Percentiles rank a stretch among this genome's conserved stretches.
phyloP scores from a whole-genome alignment of 2,888 invertebrate species.

The Mellilla xanthometata region DNA sequence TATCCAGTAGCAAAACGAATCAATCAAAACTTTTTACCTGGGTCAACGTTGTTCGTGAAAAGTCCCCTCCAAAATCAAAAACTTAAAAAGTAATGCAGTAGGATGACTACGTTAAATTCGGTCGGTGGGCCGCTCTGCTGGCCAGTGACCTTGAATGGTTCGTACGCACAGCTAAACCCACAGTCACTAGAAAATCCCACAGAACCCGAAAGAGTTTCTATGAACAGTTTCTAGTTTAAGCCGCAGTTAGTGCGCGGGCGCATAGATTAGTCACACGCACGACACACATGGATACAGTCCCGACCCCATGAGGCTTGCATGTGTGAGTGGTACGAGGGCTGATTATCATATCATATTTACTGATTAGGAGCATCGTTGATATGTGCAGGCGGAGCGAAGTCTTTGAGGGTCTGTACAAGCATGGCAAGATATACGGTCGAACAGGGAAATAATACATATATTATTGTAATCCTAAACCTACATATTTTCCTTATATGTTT shows the following conservation, averaged over 20 bases:
- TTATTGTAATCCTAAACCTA: too few species aligned
- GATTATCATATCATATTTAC: constrained; percentile 34
- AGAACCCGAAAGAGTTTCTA: constrained; percentile 7
- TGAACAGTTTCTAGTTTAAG: constrained; percentile 1
- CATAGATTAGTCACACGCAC: constrained; percentile 61
- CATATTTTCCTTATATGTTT: too few species aligned
- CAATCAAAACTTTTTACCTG: neutral
- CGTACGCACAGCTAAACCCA: constrained; percentile 3
- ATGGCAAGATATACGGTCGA: constrained; percentile 13
- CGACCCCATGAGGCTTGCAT: constrained; percentile 35
- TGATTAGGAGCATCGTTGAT: constrained; percentile 26
- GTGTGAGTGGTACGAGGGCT: constrained; percentile 37
- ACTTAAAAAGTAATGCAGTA: constrained; percentile 41
- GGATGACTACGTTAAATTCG: constrained; percentile 60
- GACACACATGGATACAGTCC: constrained; percentile 37
- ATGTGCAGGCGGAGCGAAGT: constrained; percentile 13
- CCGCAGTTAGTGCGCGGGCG: constrained; percentile 45
- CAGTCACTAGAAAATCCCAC: constrained; percentile 8
- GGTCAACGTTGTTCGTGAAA: constrained; percentile 9
- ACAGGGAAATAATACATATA: too few species aligned
- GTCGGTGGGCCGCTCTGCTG: constrained; percentile 61
- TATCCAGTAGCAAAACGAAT: too few species aligned
- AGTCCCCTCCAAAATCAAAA: constrained; percentile 17
- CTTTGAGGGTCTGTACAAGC: constrained; percentile 21
- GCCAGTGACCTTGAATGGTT: constrained; percentile 72